These are phyloP conservation scores for Xestobium rufovillosum DNA, from an alignment of 2,888 invertebrate genomes.

Conservation along the genomic window DNA sequence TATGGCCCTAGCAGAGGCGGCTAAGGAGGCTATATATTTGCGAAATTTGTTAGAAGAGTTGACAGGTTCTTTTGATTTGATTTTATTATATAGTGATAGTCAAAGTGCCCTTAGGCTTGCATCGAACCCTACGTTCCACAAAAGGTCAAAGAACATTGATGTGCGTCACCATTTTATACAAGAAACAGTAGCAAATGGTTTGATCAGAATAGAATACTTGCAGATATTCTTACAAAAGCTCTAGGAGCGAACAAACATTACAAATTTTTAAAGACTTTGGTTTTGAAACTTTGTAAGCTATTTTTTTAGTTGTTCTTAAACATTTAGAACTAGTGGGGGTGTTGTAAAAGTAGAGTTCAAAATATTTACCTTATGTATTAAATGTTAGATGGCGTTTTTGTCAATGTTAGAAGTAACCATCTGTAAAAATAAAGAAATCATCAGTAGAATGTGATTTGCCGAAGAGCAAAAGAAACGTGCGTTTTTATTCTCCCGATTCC, in stretches of 20 bases:
- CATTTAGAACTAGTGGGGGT: slow-evolving; percentile 2
- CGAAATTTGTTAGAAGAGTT: background rate
- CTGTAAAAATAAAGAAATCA: no score
- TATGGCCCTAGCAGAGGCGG: slow-evolving; percentile 1
- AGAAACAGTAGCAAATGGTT: background rate
- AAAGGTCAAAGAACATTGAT: background rate
- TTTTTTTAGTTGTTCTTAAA: background rate
- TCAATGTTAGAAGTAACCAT: no score
- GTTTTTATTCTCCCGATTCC: no score
- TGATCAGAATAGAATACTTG: slow-evolving; percentile 1
- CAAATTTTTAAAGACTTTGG: background rate
- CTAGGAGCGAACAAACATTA: slow-evolving; percentile 1
- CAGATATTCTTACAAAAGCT: slow-evolving; percentile 1
- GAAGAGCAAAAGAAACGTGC: no score
- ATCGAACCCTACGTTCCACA: slow-evolving; percentile 1
- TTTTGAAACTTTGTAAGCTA: background rate
- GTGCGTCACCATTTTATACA: slow-evolving; percentile 3
- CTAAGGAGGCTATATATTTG: background rate
- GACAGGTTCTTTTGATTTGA: background rate
- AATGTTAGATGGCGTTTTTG: background rate
- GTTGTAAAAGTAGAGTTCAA: background rate
- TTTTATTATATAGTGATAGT: slow-evolving; percentile 2
- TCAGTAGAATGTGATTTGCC: no score
- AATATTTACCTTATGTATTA: background rate
- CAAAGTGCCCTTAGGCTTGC: background rate